These are phyloP conservation scores for Trachymyrmex septentrionalis DNA, from an alignment of 1,140 invertebrate species.

Conservation along the genomic window DNA sequence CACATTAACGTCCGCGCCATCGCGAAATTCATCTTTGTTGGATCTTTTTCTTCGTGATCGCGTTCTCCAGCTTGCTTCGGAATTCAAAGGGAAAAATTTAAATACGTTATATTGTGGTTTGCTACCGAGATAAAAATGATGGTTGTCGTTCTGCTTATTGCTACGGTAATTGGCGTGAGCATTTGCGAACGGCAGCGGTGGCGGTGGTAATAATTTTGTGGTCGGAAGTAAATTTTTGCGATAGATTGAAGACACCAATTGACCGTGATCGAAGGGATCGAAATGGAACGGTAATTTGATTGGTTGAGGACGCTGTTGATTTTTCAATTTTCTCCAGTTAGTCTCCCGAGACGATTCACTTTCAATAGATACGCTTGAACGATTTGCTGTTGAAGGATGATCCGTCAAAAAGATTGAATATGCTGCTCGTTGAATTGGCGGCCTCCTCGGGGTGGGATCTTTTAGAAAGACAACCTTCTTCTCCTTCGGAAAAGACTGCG, in stretches of 20 bases:
- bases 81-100: background rate
- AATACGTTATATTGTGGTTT: constrained; percentile 3
- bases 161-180: background rate
- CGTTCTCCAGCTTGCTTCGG: background rate
- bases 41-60: constrained; percentile 64
- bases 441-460: constrained; percentile 57
- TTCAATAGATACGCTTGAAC: constrained; percentile 32
- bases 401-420: constrained; percentile 28
- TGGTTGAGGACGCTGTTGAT: constrained; percentile 37
- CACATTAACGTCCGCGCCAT: constrained; percentile 5
- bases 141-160: constrained; percentile 1
- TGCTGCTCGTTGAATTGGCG: constrained; percentile 38
- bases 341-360: constrained; percentile 34
- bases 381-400: constrained; percentile 5
- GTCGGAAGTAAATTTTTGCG: background rate
- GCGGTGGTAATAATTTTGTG: constrained; percentile 16
- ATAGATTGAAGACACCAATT: background rate
- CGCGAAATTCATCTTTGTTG: constrained; percentile 1
- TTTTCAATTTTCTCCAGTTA: constrained; percentile 25
- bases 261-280: background rate
- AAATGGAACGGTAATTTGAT: background rate
- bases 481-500: background rate
- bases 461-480: constrained; percentile 28
- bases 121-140: background rate
- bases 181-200: background rate